Evolutionary conservation across 2,888 invertebrate species (phyloP), one percentile per base, ranked within the genome.

Genomic region (Dryobotodes eremita): DNA sequence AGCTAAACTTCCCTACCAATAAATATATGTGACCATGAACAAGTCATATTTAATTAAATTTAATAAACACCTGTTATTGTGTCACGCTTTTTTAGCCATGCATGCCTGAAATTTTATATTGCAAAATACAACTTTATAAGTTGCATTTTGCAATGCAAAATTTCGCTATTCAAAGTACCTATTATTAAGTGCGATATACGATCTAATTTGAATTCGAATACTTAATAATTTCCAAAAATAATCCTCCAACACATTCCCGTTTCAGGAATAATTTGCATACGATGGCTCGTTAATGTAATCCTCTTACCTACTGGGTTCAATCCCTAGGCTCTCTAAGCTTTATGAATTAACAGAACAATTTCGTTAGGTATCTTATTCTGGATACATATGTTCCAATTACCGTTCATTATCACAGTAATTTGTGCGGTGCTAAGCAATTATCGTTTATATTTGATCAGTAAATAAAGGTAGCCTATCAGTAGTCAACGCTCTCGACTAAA

Each of bases 241-340:
- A 77, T 71, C 64, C 55, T 42, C 11, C 55, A 80, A 55, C 23
- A 75, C 17, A 70, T 13, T 50, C 42, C 23, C 15, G 6, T 70
- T 55, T 8, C 46, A 66, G 48, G 26, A 62, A 64, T 68, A 68
- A 77, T 82, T 81, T 71, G 61, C 73, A 83, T 70, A 73, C 42
- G 55, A 36, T 61, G 20, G 70, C 36, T 61, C 15, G 55, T 70
- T 72, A 48, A 55, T 69, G 36, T 80, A 84, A 83, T 83, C 80
- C 75, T 75, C 42, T 57, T 71, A 82, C 48, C n/a, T 17, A 61
- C 20, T 36, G n/a, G 3, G 17, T 69, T 55, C 17, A 55, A 57
- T 50, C 53, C 69, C 42, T 26, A 26, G 53, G 23, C 7, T 23
- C 42, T 23, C 5, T 36, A 48, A 55, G n/a, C 26, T 79, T 72